Base-by-base conservation (phyloP, 2,113 vertebrate genomes). In the Caranx ignobilis region DNA sequence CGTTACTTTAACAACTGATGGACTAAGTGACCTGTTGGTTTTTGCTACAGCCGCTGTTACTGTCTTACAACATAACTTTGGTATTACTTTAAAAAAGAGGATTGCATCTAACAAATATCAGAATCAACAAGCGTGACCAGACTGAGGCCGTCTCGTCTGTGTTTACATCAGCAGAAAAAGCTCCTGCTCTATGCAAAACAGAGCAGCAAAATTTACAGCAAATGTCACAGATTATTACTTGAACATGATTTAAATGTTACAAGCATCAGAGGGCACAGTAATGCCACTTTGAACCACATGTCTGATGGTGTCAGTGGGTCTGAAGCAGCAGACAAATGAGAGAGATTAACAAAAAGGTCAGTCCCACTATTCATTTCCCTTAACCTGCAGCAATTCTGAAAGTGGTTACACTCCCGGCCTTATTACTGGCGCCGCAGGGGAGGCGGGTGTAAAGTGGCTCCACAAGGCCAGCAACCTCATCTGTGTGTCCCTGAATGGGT, bases 301-400 rank as follows among this genome's bases (percentile, higher is more conserved):
- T 71, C 63, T 52, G 72, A 75, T 71, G 71, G 41, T 21, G 39
- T 59, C 57, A 0, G 56, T 21, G 66, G 41, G 68, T 47, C 59
- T 48, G 55, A 72, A 66, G 67, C 54, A 71, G 71, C 54, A 62
- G 61, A 75, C 73, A 78, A 86, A 89, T 59, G 52, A 72, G 63
- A 65, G 6, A 43, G 70, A 85, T 82, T 85, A 78, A 69, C 12
- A 43, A 47, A 89, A 89, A 82, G 85, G 88, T 91, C 78, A 77
- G 35, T 5, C 11, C 2, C 50, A 34, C 77, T 43, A 74, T 88
- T 45, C 3, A 12, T 76, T 85, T 84, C 75, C 34, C 47, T 69
- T 52, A 75, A 62, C 47, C 69, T 26, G 48, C 76, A 63, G 79
- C 50, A 45, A 10, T 47, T 63, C 41, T 68, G 31, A 73, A 41